These are phyloP conservation scores for Protodeltote pygarga DNA, from an alignment of 2,888 invertebrate species.

Conservation along the genomic window DNA sequence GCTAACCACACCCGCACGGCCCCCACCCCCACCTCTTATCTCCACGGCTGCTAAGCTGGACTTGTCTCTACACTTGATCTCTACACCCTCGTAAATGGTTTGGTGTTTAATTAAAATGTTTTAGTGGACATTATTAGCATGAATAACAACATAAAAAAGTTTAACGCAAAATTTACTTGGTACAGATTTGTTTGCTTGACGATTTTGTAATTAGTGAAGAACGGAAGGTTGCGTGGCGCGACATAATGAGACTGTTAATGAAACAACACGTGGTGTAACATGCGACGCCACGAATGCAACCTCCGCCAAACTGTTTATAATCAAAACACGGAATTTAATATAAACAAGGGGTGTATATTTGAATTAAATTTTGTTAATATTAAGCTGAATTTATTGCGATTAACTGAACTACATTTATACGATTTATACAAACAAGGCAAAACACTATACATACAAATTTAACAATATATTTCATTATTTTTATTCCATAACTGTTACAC, in stretches of 20 bases:
- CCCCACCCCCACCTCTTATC: slow-evolving; percentile 30
- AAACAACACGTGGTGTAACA: slow-evolving; percentile 53
- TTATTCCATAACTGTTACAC: slow-evolving; percentile 12
- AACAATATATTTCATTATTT: slow-evolving; percentile 17
- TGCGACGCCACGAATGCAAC: slow-evolving; percentile 10
- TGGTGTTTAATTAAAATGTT: slow-evolving; percentile 52
- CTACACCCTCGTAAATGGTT: slow-evolving; percentile 48
- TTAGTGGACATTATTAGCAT: slow-evolving; percentile 28
- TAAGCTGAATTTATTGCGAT: slow-evolving; percentile 17
- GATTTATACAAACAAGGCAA: slow-evolving; percentile 18
- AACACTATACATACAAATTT: slow-evolving; percentile 4
- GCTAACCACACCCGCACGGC: slow-evolving; percentile 42
- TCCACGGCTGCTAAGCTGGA: slow-evolving; percentile 56
- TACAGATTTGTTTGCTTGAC: slow-evolving; percentile 5
- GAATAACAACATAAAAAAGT: slow-evolving; percentile 7
- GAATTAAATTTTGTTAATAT: slow-evolving; percentile 15
- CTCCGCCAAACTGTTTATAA: no score
- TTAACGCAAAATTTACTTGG: not conserved
- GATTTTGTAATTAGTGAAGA: slow-evolving; percentile 3
- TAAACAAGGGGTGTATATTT: slow-evolving; percentile 31
- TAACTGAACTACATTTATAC: slow-evolving; percentile 23
- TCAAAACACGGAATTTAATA: slow-evolving; percentile 23
- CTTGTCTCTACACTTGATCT: slow-evolving; percentile 59
- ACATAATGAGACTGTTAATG: slow-evolving; percentile 45
- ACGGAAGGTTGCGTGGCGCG: not conserved